phyloP scores from a whole-genome alignment of 2,888 invertebrate genomes.

The Ectobius pallidus region DNA sequence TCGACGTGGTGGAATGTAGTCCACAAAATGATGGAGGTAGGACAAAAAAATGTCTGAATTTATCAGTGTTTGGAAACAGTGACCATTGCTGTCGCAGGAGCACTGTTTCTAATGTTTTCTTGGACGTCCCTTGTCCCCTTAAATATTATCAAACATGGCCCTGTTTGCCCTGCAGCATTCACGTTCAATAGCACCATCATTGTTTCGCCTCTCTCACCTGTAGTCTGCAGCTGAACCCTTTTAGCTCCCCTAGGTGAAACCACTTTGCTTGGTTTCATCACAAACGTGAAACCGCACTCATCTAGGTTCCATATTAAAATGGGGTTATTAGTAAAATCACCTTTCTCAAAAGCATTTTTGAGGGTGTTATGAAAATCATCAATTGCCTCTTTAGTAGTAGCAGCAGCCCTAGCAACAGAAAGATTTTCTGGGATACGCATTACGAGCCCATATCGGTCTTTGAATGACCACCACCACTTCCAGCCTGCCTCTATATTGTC shows the following conservation, averaged over 20 bases:
- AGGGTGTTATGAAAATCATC: neutral
- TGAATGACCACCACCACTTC: constrained; percentile 9
- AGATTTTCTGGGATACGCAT: neutral
- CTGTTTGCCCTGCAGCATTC: neutral
- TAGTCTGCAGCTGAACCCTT: neutral
- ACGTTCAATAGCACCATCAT: neutral
- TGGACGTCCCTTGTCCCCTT: neutral
- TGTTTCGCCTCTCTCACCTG: neutral
- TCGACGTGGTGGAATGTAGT: neutral
- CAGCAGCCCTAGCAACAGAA: neutral
- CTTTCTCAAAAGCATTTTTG: neutral
- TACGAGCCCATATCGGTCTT: neutral
- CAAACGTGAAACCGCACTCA: neutral
- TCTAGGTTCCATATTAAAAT: neutral
- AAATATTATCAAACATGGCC: constrained; percentile 1
- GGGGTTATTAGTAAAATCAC: neutral
- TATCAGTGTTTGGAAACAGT: constrained; percentile 1
- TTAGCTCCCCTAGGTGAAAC: constrained; percentile 9
- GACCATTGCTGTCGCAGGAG: neutral
- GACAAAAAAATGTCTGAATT: neutral
- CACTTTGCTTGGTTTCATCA: neutral
- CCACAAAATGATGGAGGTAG: constrained; percentile 4
- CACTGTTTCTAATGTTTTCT: neutral
- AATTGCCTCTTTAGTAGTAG: neutral
- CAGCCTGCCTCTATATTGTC: neutral